Evolutionary conservation across 1,140 invertebrate species (phyloP).

Genomic region (Babylonia areolata): DNA sequence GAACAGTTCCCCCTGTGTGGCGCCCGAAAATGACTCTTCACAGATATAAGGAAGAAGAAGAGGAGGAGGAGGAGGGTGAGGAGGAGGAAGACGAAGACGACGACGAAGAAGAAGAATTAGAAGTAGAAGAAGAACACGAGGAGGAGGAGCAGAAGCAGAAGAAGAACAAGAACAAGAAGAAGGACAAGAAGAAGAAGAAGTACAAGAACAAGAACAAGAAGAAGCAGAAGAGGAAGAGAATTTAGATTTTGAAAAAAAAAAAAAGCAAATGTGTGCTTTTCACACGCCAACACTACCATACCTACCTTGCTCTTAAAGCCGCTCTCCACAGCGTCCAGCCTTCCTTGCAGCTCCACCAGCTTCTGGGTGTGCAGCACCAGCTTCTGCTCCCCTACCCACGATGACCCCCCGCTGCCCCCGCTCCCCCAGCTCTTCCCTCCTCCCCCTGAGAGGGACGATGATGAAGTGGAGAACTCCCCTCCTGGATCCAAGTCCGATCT

Average conservation of each 20-base stretch:
- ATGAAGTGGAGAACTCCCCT: neutral
- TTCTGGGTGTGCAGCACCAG: slow-evolving; percentile 59
- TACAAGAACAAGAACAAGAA: neutral
- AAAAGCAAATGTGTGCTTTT: no score
- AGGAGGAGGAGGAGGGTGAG: no score
- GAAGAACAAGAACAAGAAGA: neutral
- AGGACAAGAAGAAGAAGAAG: neutral
- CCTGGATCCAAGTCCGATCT: neutral
- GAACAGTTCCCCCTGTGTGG: no score
- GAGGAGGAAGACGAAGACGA: no score
- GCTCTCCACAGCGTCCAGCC: slow-evolving; percentile 57
- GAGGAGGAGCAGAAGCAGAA: neutral
- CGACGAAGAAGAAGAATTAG: no score
- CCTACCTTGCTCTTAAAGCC: slow-evolving; percentile 54
- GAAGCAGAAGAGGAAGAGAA: neutral
- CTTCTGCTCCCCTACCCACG: slow-evolving; percentile 36
- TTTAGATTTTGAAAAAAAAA: no score
- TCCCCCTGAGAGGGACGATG: neutral
- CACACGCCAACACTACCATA: neutral
- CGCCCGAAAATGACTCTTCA: no score
- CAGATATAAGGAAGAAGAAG: no score
- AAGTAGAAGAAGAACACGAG: no score
- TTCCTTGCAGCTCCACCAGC: slow-evolving; percentile 54
- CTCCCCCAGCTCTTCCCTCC: neutral
- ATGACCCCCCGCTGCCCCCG: neutral